Evolutionary conservation across 2,888 invertebrate genomes (phyloP).

Genomic region (Galerucella nymphaeae): DNA sequence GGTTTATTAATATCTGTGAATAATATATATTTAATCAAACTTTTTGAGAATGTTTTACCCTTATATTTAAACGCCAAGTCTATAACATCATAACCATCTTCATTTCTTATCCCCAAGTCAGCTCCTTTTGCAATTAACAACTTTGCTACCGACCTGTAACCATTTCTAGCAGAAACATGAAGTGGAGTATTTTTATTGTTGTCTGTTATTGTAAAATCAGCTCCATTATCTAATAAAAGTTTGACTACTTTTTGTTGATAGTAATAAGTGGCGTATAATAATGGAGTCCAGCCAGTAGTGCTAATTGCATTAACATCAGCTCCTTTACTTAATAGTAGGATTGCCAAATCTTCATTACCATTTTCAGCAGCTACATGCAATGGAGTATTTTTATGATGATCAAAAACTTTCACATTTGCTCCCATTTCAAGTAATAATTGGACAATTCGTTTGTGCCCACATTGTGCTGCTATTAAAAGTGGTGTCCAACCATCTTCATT

Average conservation of each 20-base stretch:
- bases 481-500: constrained; percentile 46
- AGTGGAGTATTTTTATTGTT: background rate
- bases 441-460: constrained; percentile 48
- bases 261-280: background rate
- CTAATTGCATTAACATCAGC: constrained; percentile 6
- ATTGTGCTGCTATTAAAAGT: constrained; percentile 51
- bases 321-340: background rate
- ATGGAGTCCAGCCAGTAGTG: constrained; percentile 2
- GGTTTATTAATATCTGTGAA: background rate
- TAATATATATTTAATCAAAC: background rate
- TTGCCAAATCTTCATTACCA: constrained; percentile 7
- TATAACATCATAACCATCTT: background rate
- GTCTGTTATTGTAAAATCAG: background rate
- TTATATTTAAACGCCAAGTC: background rate
- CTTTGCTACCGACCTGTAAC: background rate
- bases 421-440: constrained; percentile 35
- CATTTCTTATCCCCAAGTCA: background rate
- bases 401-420: constrained; percentile 26
- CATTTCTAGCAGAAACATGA: background rate
- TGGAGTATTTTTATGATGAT: constrained; percentile 29
- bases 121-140: background rate
- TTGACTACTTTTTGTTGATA: background rate
- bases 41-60: background rate
- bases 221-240: constrained; percentile 8
- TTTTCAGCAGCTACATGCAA: constrained; percentile 34